phyloP scores from a whole-genome alignment of 2,888 invertebrate genomes.

The Dione vanillae region DNA sequence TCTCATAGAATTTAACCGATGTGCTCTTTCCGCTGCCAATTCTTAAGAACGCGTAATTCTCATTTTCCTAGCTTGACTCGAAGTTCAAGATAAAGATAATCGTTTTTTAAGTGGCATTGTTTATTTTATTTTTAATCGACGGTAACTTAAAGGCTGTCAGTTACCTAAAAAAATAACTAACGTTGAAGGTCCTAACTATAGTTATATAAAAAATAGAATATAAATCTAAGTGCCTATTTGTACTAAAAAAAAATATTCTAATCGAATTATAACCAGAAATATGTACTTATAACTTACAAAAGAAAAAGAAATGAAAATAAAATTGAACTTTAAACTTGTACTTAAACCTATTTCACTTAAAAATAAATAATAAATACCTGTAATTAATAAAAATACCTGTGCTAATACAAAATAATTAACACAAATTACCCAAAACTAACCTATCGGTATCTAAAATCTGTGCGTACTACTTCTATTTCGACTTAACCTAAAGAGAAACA shows the following conservation, averaged over 20 bases:
- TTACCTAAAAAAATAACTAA: background rate
- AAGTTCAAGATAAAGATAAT: conserved; percentile 2
- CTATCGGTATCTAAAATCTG: background rate
- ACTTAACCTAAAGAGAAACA: background rate
- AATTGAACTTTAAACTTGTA: too few relatives aligned
- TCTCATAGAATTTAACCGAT: too few relatives aligned
- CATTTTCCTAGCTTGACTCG: conserved; percentile 1
- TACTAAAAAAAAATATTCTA: background rate
- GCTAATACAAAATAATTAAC: background rate
- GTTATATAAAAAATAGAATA: background rate
- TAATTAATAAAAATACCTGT: background rate
- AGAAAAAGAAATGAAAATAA: conserved; percentile 2
- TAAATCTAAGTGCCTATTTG: background rate
- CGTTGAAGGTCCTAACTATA: background rate
- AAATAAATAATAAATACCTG: background rate
- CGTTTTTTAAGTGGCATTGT: conserved; percentile 1
- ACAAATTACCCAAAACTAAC: background rate
- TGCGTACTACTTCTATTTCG: background rate
- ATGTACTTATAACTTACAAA: too few relatives aligned
- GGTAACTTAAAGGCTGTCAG: background rate
- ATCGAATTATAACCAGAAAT: background rate
- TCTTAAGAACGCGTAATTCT: conserved; percentile 1
- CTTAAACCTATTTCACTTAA: background rate
- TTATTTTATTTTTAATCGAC: conserved; percentile 3
- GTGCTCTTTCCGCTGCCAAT: too few relatives aligned